Conservation (phyloP, 2,888 invertebrate species). For the Papilio protenor region DNA sequence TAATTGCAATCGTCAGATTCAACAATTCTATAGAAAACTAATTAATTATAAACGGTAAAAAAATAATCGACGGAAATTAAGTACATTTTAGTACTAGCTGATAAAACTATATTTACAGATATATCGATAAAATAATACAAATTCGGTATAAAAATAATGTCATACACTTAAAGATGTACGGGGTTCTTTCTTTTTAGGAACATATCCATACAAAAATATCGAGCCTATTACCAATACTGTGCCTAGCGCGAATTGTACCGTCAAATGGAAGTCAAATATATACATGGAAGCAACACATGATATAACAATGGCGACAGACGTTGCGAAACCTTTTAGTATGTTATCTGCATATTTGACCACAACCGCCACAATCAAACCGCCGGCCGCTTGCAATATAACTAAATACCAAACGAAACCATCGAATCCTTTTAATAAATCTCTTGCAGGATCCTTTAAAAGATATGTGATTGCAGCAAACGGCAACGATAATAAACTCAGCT, state of each 20-base stretch:
- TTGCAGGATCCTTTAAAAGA: slow-evolving; percentile 88
- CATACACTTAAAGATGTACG: slow-evolving; percentile 72
- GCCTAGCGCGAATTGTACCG: slow-evolving; percentile 93
- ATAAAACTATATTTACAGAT: slow-evolving; percentile 36
- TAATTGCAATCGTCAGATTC: neutral
- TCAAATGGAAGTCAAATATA: slow-evolving; percentile 94
- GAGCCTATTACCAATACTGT: slow-evolving; percentile 95
- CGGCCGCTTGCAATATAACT: slow-evolving; percentile 95
- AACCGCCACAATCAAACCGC: slow-evolving; percentile 98
- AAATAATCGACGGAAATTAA: slow-evolving; percentile 25
- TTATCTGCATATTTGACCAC: slow-evolving; percentile 99
- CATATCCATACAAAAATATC: slow-evolving; percentile 96
- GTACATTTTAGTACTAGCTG: slow-evolving; percentile 31
- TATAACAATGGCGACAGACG: slow-evolving; percentile 97
- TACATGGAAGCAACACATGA: slow-evolving; percentile 97
- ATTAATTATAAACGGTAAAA: neutral
- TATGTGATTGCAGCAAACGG: slow-evolving; percentile 95
- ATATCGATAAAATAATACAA: slow-evolving; percentile 28
- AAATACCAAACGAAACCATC: slow-evolving; percentile 94
- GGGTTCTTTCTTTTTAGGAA: slow-evolving; percentile 83
- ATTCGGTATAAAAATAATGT: slow-evolving; percentile 47
- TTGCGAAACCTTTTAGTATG: slow-evolving; percentile 99
- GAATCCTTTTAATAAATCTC: slow-evolving; percentile 85
- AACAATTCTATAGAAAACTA: neutral
- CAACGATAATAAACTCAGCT: slow-evolving; percentile 95